phyloP scores from a whole-genome alignment of 2,797 vertebrate species.

The Dermochelys coriacea region DNA sequence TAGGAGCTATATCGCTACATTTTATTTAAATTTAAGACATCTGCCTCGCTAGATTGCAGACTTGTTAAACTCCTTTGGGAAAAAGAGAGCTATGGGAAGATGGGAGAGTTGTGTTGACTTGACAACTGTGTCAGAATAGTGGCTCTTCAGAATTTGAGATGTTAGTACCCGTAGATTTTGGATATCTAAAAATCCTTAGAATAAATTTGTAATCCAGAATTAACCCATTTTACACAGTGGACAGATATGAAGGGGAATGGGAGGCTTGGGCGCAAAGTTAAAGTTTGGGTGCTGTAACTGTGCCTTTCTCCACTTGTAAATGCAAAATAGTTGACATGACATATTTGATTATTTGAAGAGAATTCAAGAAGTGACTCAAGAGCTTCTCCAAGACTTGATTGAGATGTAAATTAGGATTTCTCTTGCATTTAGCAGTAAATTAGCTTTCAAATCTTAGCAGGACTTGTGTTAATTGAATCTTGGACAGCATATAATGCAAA shows the following conservation, averaged over 20 bases:
- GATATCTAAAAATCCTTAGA: neutral
- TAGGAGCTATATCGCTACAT: neutral
- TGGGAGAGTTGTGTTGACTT: neutral
- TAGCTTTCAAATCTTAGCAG: neutral
- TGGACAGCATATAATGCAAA: neutral
- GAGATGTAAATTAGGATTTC: neutral
- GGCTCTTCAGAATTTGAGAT: neutral
- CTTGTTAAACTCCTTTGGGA: neutral
- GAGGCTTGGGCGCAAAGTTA: neutral
- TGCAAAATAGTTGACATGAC: neutral
- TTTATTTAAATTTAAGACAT: neutral
- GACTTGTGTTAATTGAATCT: neutral
- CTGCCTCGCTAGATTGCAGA: neutral
- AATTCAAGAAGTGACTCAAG: neutral
- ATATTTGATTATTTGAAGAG: neutral
- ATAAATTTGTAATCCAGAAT: neutral
- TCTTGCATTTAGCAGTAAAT: neutral
- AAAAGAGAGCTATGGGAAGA: neutral
- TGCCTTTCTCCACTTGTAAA: neutral
- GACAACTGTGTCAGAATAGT: neutral
- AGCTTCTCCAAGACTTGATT: neutral
- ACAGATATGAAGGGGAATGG: neutral
- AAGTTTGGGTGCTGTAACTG: neutral
- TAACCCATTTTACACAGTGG: neutral
- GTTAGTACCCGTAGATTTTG: neutral